These are phyloP conservation scores for Varecia variegata DNA, from an alignment of 2,797 vertebrate species.

Conservation along the genomic window DNA sequence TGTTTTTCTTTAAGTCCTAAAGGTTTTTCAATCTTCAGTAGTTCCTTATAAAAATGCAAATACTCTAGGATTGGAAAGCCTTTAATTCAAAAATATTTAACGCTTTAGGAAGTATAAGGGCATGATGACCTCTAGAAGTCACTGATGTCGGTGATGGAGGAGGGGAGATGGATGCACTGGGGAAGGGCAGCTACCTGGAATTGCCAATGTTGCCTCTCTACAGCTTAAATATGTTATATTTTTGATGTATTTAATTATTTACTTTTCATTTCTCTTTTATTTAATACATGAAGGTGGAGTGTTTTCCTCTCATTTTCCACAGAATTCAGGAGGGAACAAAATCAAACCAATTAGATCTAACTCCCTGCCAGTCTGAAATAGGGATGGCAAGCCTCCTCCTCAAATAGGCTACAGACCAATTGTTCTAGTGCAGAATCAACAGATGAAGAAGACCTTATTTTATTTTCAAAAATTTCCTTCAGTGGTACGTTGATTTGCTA, in stretches of 20 bases:
- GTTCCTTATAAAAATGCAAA: constrained; percentile 67
- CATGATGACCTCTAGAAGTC: not conserved
- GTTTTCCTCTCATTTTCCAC: not conserved
- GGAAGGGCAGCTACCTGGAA: not conserved
- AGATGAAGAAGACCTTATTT: not conserved
- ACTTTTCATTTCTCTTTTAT: not conserved
- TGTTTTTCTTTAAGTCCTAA: constrained; percentile 52
- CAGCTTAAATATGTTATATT: not conserved
- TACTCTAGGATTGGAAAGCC: not conserved
- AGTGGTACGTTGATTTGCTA: not conserved
- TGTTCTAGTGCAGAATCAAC: not conserved
- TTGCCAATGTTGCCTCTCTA: not conserved
- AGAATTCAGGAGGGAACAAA: not conserved
- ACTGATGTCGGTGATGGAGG: not conserved
- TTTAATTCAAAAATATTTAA: constrained; percentile 20
- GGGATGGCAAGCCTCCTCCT: not conserved
- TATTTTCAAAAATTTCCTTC: not conserved
- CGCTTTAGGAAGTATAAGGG: not conserved
- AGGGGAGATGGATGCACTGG: fast-evolving
- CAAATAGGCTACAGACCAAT: not conserved
- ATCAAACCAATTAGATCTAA: not conserved
- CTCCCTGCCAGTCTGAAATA: not conserved
- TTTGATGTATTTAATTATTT: not conserved
- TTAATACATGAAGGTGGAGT: not conserved
- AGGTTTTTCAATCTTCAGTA: constrained; percentile 47